phyloP scores from a whole-genome alignment of 35 echinoderm and acorn worm species.

The Chiridota heheva region DNA sequence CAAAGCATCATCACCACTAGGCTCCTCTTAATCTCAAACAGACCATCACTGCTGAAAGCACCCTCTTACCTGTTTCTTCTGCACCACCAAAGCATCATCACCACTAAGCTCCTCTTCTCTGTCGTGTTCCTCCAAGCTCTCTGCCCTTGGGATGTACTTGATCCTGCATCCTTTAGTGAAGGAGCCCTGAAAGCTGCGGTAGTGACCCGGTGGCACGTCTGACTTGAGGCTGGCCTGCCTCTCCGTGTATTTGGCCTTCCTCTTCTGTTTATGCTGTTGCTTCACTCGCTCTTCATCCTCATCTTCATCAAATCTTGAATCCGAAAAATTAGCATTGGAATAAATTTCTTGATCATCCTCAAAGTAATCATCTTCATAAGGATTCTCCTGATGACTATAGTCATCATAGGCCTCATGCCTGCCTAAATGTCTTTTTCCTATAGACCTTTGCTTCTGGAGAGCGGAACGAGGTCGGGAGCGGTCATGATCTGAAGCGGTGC shows the following conservation, averaged over 20 bases:
- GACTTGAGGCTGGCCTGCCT: conserved; percentile 45
- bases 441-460: conserved; percentile 34
- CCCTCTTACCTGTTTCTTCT: conserved; percentile 44
- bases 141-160: conserved; percentile 88
- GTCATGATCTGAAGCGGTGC: conserved; percentile 89
- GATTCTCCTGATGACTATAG: conserved; percentile 24
- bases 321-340: conserved; percentile 30
- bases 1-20: background rate
- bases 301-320: conserved; percentile 58
- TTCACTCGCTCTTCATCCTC: conserved; percentile 53
- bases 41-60: background rate
- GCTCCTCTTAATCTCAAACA: background rate
- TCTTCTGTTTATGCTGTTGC: conserved; percentile 71
- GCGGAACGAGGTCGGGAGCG: conserved; percentile 46
- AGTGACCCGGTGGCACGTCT: conserved; percentile 89
- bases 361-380: conserved; percentile 26
- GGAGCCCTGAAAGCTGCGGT: conserved; percentile 83
- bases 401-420: conserved; percentile 74
- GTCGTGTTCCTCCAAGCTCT: conserved; percentile 76
- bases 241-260: conserved; percentile 65
- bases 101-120: conserved; percentile 76
- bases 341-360: conserved; percentile 53
- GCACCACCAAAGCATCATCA: conserved; percentile 69
- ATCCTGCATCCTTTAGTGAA: conserved; percentile 83
- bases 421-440: conserved; percentile 65